Evolutionary conservation across 2,888 invertebrate genomes (phyloP), one percentile per base, ranked within the genome.

Genomic region (Torymus auratus): DNA sequence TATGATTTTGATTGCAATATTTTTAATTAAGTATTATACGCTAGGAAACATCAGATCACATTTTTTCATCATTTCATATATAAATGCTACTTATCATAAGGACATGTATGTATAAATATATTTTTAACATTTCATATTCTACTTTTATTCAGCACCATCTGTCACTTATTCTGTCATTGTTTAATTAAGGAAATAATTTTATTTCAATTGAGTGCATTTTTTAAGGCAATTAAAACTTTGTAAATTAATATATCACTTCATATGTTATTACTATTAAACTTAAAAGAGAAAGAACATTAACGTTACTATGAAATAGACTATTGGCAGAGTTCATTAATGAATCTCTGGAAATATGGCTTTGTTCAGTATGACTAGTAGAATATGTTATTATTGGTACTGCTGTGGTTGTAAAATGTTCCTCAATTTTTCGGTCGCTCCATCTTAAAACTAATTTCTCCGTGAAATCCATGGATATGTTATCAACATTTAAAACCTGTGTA

Each of bases 401-500:
- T n/a, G 67, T 72, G 4, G 78, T 73, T 69, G 68, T n/a, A 20
- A 10, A 0, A 28, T 74, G 55, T 12, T 15, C 50, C 64, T 67
- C 20, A 14, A 56, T 65, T 52, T 15, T 15, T 61, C 53, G 56
- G 67, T 80, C 52, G 53, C 17, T 73, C 82, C 89, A 89, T 50
- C 56, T 76, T 55, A 89, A 71, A 15, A 50, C 28, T 14, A 89
- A 86, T 2, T 73, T 68, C 55, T 84, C 52, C 60, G 81, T 84
- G 64, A 89, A 81, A 77, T 89, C 85, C 28, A 85, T 64, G 53
- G 56, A 41, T 56, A 88, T 83, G 23, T 80, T 83, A 55, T 75
- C 79, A 2, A 86, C 73, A 50, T 69, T 75, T 55, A 89, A 83
- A 76, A 82, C 84, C 89, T 89, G 80, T 12, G 28, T 12, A 83